Percentiles rank a stretch among this genome's conserved stretches.
These are phyloP conservation scores for Phainopepla nitens DNA, from an alignment of 2,113 vertebrate species.

Conservation along the genomic window DNA sequence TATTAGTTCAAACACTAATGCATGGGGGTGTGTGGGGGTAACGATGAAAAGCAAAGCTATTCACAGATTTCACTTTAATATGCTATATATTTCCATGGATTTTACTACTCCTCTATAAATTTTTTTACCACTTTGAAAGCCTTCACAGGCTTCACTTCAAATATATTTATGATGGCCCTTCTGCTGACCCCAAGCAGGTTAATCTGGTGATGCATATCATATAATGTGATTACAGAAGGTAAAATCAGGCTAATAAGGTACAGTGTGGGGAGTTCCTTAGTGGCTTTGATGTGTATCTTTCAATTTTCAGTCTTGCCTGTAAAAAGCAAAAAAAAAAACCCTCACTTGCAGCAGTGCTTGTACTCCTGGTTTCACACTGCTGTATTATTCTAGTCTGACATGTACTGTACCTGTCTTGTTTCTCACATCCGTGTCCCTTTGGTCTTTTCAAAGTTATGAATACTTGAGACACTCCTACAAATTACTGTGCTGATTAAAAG, in stretches of 20 bases:
- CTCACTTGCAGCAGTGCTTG: background rate
- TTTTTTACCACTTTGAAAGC: slow-evolving; percentile 50
- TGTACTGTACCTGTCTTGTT: slow-evolving; percentile 36
- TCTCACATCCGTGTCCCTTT: slow-evolving; percentile 44
- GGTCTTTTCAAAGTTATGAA: slow-evolving; percentile 47
- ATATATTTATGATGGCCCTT: slow-evolving; percentile 39
- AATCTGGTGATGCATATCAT: slow-evolving; percentile 58
- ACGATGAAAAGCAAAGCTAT: slow-evolving; percentile 41
- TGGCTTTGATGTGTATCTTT: slow-evolving; percentile 70
- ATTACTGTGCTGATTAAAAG: slow-evolving; percentile 83
- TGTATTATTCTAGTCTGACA: slow-evolving; percentile 12
- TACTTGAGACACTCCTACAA: slow-evolving; percentile 67
- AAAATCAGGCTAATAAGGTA: slow-evolving; percentile 53
- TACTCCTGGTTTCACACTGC: slow-evolving; percentile 33
- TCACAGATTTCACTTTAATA: slow-evolving; percentile 51
- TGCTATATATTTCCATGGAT: slow-evolving; percentile 37
- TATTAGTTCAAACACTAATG: slow-evolving; percentile 41
- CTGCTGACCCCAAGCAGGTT: slow-evolving; percentile 53
- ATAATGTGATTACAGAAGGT: slow-evolving; percentile 64
- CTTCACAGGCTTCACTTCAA: slow-evolving; percentile 54
- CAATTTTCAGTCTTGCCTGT: slow-evolving; percentile 60
- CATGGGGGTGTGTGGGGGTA: background rate
- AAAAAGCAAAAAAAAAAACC: background rate
- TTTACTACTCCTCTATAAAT: slow-evolving; percentile 41
- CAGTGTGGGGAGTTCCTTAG: slow-evolving; percentile 37